Base-by-base conservation (phyloP, 2,113 vertebrate genomes). In the Albula glossodonta region DNA sequence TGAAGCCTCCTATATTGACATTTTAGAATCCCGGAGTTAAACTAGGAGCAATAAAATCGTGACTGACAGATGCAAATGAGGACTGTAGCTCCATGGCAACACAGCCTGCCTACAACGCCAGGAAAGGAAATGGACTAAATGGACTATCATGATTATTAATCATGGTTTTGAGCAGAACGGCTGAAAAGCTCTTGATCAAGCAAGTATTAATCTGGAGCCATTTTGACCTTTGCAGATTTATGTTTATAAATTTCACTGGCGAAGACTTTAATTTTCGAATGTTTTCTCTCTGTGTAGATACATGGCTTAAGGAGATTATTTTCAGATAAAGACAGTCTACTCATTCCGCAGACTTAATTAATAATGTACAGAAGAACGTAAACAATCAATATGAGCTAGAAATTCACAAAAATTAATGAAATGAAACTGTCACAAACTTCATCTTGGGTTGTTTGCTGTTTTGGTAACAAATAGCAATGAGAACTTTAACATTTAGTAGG, bases 11-110 rank as follows among this genome's bases (percentile, higher is more conserved):
- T 8, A 31, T 83, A 83, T 60, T 60, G 56, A 63, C 56, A 63
- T 83, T 83, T 83, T 25, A 48, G 56, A 63, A 83, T 63, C 81
- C 53, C 12, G 12, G 56, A 83, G 81, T 83, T 60, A 60, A 83
- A 83, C 53, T 48, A 53, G 56, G 53, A 48, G 81, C 52, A 83
- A 19, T 51, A 53, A 83, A 48, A 77, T 48, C n/a, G 70, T 56
- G 74, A 78, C 63, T 79, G 51, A 49, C 70, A 53, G 49, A 57
- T 53, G 70, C n/a, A 83, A 83, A 81, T 81, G 6, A 53, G 19
- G 10, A 6, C 51, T 60, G 31, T 63, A 7, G 17, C 41, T 83
- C 81, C 81, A 83, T 83, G 81, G 81, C 81, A 83, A 83, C 81
- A 4, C 83, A 56, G 83, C n/a, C 22, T 56, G 49, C 52, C 7